Percentiles rank a stretch among this genome's conserved stretches.
Evolutionary conservation across 1,140 invertebrate genomes (phyloP).

Genomic region (Drosophila littoralis): DNA sequence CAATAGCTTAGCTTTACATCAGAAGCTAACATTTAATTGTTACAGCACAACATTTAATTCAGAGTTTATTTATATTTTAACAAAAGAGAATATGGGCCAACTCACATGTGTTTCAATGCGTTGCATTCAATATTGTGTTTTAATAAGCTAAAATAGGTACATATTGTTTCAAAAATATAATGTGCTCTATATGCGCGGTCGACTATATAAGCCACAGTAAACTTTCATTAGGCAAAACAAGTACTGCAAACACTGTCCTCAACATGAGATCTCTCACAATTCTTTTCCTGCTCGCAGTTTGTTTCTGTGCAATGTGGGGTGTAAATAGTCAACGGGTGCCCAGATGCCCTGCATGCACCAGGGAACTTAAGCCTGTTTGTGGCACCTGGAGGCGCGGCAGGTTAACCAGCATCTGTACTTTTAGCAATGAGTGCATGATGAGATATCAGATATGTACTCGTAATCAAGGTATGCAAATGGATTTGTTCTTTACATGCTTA

Average conservation of each 20-base stretch:
- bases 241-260: no score
- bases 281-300: not conserved
- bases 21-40: constrained; percentile 39
- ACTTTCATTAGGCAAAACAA: not conserved
- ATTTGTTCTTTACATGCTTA: no score
- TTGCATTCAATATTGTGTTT: not conserved
- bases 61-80: no score
- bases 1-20: constrained; percentile 38
- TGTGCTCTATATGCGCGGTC: not conserved
- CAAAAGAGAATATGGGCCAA: not conserved
- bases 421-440: no score
- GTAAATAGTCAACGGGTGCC: no score
- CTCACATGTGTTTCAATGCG: constrained; percentile 1
- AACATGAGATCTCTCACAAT: constrained; percentile 21
- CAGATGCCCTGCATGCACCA: no score
- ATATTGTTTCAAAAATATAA: not conserved
- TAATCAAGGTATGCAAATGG: no score
- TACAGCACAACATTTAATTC: not conserved
- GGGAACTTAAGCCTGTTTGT: no score
- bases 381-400: no score
- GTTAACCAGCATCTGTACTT: no score
- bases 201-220: constrained; percentile 20
- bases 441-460: no score
- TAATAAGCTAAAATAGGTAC: not conserved
- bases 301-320: not conserved